Base-by-base conservation (phyloP, 2,888 invertebrate species). In the Ephialtes manifestator region DNA sequence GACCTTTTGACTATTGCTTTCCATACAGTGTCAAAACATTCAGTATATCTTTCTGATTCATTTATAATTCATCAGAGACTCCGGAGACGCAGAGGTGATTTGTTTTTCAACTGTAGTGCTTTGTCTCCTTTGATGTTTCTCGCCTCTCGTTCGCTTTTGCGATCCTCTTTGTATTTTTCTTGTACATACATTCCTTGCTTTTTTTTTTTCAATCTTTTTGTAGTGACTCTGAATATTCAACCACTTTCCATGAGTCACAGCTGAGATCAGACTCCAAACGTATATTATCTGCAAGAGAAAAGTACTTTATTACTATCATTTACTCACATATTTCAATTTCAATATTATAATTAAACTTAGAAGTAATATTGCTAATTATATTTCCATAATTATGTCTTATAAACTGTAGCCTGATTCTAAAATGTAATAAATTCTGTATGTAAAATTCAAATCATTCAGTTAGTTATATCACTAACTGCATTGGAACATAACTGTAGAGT, bases 1-100 rank as follows among this genome's bases (percentile, higher is more conserved):
- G 82, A 77, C 76, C 15, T 70, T 39, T 65, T 63, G 76, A 76
- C 51, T n/a, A 76, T 71, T 60, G 55, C 55, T 75, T 13, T 70
- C 28, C 60, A n/a, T 24, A 68, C 20, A 11, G 20, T 28, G 18
- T 60, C 20, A 76, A 82, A 71, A 71, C 70, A 65, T 82, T 77
- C 7, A 53, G 13, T 28, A 46, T 10, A 60, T 60, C 20, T 35
- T 51, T 65, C 20, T 71, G 20, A 53, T 70, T 72, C 31, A 20
- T 2, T 72, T n/a, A 63, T 65, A 31, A 65, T 72, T 72, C 71
- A 77, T 82, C 76, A 71, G 31, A 82, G 55, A 13, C 15, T 71
- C 20, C 39, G 5, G 7, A 8, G 39, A 28, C 20, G 20, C 68
- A 28, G 24, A 28, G 39, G 11, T 11, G 13, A 60, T 70, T 70